Evolutionary conservation across 2,113 vertebrate species (phyloP).

Genomic region (Chionodraco myersi): DNA sequence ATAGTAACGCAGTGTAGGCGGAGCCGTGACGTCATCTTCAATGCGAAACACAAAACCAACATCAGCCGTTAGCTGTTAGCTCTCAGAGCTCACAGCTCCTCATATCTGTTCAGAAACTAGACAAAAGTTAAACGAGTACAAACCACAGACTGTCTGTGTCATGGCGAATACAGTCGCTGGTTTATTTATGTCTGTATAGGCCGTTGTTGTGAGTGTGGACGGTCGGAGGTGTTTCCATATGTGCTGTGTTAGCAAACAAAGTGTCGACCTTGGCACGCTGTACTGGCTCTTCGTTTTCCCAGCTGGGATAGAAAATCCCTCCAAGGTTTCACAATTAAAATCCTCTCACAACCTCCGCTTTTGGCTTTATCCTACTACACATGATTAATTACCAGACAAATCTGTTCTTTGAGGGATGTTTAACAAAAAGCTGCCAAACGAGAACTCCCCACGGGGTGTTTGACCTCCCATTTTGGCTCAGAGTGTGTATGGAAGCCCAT

Average conservation of each 20-base stretch:
- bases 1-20: no score
- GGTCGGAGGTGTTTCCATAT: conserved; percentile 56
- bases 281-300: conserved; percentile 23
- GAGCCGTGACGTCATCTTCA: no score
- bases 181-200: no score
- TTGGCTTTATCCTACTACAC: conserved; percentile 26
- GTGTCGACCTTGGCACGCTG: conserved; percentile 50
- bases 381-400: conserved; percentile 41
- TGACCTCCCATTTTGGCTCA: conserved; percentile 51
- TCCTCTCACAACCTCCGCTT: conserved; percentile 28
- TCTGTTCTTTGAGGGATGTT: conserved; percentile 52
- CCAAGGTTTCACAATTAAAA: conserved; percentile 41
- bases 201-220: no score
- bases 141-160: no score
- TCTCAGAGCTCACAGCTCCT: no score
- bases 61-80: no score
- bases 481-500: conserved; percentile 29
- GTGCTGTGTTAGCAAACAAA: conserved; percentile 65
- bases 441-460: conserved; percentile 46
- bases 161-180: no score
- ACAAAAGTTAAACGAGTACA: no score
- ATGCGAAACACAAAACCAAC: no score
- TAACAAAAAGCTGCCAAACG: conserved; percentile 53
- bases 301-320: conserved; percentile 11
- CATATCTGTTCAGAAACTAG: no score